Conservation (phyloP, 2,888 invertebrate species). For the Neoaliturus tenellus region DNA sequence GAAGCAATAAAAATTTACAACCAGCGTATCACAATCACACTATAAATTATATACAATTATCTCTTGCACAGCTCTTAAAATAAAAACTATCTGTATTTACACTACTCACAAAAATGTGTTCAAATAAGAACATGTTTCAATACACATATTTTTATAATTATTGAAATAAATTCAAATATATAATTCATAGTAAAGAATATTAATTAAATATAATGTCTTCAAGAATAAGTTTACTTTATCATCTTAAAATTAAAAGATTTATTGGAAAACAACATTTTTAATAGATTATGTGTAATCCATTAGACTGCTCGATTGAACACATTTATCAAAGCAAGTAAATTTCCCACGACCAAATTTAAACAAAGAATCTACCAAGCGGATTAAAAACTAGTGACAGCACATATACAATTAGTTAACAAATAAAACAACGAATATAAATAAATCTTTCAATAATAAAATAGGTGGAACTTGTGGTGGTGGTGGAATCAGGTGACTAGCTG, state of each 20-base stretch:
- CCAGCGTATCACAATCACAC: not conserved
- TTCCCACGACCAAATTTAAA: not conserved
- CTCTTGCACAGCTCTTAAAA: not conserved
- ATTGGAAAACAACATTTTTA: no score
- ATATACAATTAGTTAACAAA: slow-evolving; percentile 26
- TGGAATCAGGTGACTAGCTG: slow-evolving; percentile 77
- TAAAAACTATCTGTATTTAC: not conserved
- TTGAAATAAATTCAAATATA: no score
- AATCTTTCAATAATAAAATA: not conserved
- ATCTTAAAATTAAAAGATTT: no score
- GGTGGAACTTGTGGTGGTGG: not conserved
- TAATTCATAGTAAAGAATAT: no score
- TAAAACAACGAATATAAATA: not conserved
- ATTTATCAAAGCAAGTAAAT: not conserved
- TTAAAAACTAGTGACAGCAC: not conserved
- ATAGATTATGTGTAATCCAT: no score
- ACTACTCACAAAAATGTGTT: not conserved
- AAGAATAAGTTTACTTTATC: no score
- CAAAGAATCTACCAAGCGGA: not conserved
- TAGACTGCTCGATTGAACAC: no score
- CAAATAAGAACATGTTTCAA: no score
- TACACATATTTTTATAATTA: no score
- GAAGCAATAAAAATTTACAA: no score
- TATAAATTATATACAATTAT: not conserved
- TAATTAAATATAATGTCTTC: no score